Base-by-base conservation (phyloP, 2,113 vertebrate genomes). In the Poecile atricapillus region DNA sequence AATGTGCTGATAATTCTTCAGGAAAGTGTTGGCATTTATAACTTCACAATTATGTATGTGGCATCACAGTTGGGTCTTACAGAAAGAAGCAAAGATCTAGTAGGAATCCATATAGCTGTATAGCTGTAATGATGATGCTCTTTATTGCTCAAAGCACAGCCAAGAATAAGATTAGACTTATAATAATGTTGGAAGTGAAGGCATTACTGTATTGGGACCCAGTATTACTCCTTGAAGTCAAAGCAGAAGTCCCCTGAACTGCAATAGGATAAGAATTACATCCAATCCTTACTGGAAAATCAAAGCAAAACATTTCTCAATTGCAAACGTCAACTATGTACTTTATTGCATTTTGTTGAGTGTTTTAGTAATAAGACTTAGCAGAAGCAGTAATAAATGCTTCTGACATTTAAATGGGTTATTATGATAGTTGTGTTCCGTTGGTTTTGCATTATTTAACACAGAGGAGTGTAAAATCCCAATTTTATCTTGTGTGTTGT, bases 141-240 rank as follows among this genome's bases (percentile, higher is more conserved):
- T 79, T 93, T 76, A 83, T 83, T 90, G 70, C 81, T 85, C 25
- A 65, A 93, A 97, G 60, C 89, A 87, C 84, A 52, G 77, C 41
- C 55, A 93, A 62, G 91, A 94, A 92, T 56, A 90, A 91, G 92
- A 93, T 83, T 47, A 87, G 35, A 84, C 55, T 25, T 22, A 21
- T 76, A 84, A 23, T 53, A 39, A 23, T 53, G 62, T 63, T 68
- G 31, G 53, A 73, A 95, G 68, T 90, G 58, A 75, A 83, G 19
- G 65, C 3, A 14, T 90, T 67, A 68, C 56, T 33, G 27, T 43
- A 33, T 10, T 68, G 70, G 67, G 83, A 90, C 70, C 13, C 37
- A 76, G 19, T 47, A 52, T 59, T 68, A 67, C 35, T 60, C 83
- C 47, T 67, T 67, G 39, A 68, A 88, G 82, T 71, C 47, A 79